Conservation (phyloP, 2,113 vertebrate genomes). For the Atrichornis clamosus region DNA sequence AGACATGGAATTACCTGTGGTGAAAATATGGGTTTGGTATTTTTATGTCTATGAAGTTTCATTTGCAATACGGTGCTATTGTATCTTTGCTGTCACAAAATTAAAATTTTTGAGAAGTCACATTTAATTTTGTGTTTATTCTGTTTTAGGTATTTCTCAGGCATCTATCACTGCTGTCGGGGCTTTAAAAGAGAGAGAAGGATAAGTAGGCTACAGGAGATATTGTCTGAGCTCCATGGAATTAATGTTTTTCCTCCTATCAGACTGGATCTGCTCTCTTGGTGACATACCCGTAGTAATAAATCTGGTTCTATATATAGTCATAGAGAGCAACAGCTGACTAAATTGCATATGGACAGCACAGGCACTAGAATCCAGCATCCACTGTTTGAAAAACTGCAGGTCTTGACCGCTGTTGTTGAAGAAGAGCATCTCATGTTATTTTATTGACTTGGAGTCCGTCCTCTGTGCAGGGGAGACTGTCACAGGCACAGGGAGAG, state of each 20-base stretch:
- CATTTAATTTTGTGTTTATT: background rate
- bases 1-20: background rate
- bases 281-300: background rate
- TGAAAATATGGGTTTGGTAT: background rate
- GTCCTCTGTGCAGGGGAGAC: background rate
- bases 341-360: background rate
- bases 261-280: conserved; percentile 11
- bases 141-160: background rate
- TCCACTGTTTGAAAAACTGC: background rate
- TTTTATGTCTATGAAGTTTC: background rate
- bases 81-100: background rate
- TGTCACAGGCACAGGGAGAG: background rate
- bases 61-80: background rate
- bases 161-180: background rate
- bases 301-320: conserved; percentile 32
- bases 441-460: background rate
- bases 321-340: background rate
- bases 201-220: background rate
- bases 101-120: background rate
- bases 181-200: background rate
- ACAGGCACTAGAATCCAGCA: background rate
- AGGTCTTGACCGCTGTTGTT: background rate
- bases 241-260: conserved; percentile 18
- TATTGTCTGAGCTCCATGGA: background rate
- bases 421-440: background rate